Base-by-base conservation (phyloP, 2,113 vertebrate species). In the Ctenodactylus gundi region DNA sequence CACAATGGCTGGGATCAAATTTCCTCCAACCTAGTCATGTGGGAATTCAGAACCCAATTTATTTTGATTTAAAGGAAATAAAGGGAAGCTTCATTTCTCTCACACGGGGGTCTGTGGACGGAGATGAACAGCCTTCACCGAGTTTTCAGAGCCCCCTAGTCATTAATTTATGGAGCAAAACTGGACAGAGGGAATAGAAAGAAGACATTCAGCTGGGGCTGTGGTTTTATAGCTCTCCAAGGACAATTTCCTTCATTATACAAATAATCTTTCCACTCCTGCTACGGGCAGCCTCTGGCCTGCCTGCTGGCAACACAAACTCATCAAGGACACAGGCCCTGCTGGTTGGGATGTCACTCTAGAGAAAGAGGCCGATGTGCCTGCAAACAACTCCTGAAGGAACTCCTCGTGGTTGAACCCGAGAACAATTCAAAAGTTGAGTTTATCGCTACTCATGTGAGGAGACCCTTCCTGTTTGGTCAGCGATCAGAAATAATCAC, bases 151-250 rank as follows among this genome's bases (percentile, higher is more conserved):
- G 93, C 86, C 93, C 85, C 91, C 78, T 72, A 85, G 91, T 93
- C 85, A 96, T 85, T 97, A 62, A 93, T 91, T 97, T 96, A 96
- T 97, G 89, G 83, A 96, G 96, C 91, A 97, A 94, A 97, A 95
- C 95, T 94, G 80, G 89, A 93, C 8, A 2, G 62, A 85, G 81
- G 72, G 91, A 93, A 51, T n/a, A 77, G 94, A 60, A 81, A 90
- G 93, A 78, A 70, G 77, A 46, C 39, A 57, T 67, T 90, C 86
- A 57, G 20, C 4, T 17, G 78, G 67, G 86, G 36, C 62, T 93
- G 78, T 85, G 89, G 68, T 94, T 94, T 95, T 94, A 96, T 89
- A 80, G 89, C 86, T 94, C 91, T 93, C 49, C 20, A 8, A 87
- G 62, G 91, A 94, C n/a, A 53, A 44, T 80, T 94, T 92, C 94